Evolutionary conservation across 2,888 invertebrate species (phyloP), one percentile per base, ranked within the genome.

Genomic region (Acrobeloides nanus): DNA sequence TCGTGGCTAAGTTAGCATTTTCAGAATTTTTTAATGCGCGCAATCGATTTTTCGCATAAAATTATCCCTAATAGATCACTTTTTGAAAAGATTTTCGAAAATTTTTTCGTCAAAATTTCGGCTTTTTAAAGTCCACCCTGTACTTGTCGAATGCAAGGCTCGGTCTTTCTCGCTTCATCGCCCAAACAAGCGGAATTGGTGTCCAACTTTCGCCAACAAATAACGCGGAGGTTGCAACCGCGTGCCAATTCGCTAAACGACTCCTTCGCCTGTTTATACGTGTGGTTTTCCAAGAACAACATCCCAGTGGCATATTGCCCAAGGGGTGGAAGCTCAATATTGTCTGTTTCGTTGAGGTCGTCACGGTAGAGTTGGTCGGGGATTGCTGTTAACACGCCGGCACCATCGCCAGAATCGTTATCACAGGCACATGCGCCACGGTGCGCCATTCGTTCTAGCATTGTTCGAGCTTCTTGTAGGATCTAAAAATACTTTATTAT

Each of bases 401-500:
- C 95, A 56, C 97, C 97, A 77, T 97, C 97, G 49, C 97, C 97
- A 43, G 93, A 92, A 78, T 95, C 92, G 78, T 95, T 95, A 80
- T 97, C 97, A 79, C 93, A 92, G 33, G 92, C 89, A 79, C 92
- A 93, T 41, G 95, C 97, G 71, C 97, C 97, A 61, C 97, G 86
- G 80, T 97, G 97, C 81, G 90, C 89, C 95, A 97, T 97, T 73
- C 95, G 86, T 76, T 85, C 84, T 53, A 95, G 86, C 79, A 95
- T 82, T 64, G 82, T 85, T 78, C 90, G 85, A 45, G 95, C 90
- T 84, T 97, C 92, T 74, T 85, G 84, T 68, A 97, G 82, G 75
- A 97, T 90, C 87, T 90, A 75, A 24, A 76, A 73, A 54, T 4
- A n/a, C n/a, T n/a, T n/a, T n/a, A n/a, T n/a, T n/a, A 33, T 23